Conservation (phyloP, 2,797 vertebrate genomes). For the Brachyalestes nurse region DNA sequence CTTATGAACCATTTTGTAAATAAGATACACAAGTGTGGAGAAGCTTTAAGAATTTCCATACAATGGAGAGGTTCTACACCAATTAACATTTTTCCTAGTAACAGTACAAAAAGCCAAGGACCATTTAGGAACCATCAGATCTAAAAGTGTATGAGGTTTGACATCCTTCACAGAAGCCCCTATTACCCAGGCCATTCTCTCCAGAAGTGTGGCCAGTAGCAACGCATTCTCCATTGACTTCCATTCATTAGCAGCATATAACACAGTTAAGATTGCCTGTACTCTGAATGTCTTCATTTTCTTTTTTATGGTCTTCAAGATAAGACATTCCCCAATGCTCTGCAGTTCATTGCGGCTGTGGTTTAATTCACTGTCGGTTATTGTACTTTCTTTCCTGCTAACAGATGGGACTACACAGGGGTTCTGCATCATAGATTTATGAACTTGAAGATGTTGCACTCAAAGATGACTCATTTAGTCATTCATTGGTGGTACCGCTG, state of each 20-base stretch:
- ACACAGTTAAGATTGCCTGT: conserved; percentile 27
- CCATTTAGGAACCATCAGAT: neutral
- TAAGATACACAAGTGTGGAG: no score
- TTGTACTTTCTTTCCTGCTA: conserved; percentile 19
- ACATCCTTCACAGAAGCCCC: neutral
- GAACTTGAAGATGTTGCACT: conserved; percentile 2
- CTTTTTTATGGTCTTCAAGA: conserved; percentile 38
- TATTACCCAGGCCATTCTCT: neutral
- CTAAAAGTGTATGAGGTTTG: neutral
- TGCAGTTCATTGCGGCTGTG: conserved; percentile 16
- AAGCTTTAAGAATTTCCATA: no score
- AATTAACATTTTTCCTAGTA: no score
- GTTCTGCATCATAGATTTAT: conserved; percentile 32
- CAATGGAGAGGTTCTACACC: no score
- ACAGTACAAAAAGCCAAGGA: no score
- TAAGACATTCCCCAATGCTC: conserved; percentile 30
- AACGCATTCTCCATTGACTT: neutral
- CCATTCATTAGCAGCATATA: conserved; percentile 10
- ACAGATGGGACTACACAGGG: conserved; percentile 13
- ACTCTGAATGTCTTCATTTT: conserved; percentile 29
- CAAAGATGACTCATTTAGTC: conserved; percentile 28
- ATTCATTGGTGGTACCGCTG: neutral
- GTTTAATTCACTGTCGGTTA: conserved; percentile 37
- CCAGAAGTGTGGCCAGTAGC: neutral
- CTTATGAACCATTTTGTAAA: no score